Percentiles rank a stretch among this genome's conserved stretches.
These are phyloP conservation scores for Gryon sp. DNA, from an alignment of 1,140 invertebrate species.

Conservation along the genomic window DNA sequence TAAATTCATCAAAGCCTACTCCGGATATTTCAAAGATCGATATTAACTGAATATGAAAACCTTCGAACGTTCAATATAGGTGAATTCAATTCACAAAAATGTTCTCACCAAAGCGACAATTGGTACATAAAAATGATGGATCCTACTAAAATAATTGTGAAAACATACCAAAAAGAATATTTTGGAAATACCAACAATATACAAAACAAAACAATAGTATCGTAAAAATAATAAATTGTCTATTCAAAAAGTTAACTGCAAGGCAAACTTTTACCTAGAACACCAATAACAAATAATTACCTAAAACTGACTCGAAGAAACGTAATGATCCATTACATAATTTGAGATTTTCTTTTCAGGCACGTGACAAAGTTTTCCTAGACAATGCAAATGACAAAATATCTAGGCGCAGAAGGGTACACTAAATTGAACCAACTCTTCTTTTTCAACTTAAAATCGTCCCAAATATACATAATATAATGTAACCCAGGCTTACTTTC, in stretches of 20 bases:
- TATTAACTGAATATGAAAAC: too few species aligned
- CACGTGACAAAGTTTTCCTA: neutral
- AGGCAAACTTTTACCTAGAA: neutral
- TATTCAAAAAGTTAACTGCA: constrained; percentile 15
- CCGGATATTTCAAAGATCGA: constrained; percentile 5
- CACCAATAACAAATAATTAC: constrained; percentile 35
- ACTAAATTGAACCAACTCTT: constrained; percentile 47
- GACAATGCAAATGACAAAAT: neutral
- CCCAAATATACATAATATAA: constrained; percentile 39
- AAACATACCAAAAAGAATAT: too few species aligned
- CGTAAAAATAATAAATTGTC: constrained; percentile 8
- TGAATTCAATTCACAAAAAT: too few species aligned
- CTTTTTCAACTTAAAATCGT: constrained; percentile 25
- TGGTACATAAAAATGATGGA: too few species aligned
- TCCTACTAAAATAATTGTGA: too few species aligned
- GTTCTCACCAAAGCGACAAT: too few species aligned
- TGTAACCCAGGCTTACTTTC: constrained; percentile 13
- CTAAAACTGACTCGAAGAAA: constrained; percentile 13
- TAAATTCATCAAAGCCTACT: constrained; percentile 8
- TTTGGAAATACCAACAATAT: too few species aligned
- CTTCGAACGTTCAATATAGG: too few species aligned
- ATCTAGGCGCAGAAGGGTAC: neutral
- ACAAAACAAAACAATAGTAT: neutral
- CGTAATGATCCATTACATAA: constrained; percentile 33
- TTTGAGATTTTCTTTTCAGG: neutral